Evolutionary conservation across 1,140 invertebrate genomes (phyloP), one percentile per base, ranked within the genome.

Genomic region (Leptinotarsa lineolata): DNA sequence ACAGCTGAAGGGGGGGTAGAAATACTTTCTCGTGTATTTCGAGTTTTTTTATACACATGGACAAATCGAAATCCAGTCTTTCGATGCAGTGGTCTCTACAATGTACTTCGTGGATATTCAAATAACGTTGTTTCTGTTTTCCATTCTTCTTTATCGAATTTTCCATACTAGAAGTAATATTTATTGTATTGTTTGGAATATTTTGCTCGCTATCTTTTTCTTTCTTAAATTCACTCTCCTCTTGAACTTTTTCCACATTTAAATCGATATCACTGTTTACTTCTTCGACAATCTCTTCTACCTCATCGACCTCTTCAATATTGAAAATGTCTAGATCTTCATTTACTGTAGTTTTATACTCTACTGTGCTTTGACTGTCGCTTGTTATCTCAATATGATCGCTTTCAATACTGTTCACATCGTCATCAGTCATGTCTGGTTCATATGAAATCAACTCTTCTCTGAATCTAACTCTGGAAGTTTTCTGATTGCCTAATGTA

Each of bases 61-160:
- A 78, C 68, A 83, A 72, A 54, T 78, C 69, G 4, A 72, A 69
- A 54, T 84, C 83, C 39, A 84, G 44, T 70, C 73, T 78, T 60
- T 84, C 82, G 46, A 84, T 81, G 61, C 83, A 84, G 67, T 84
- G 83, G 21, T 77, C 70, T 70, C 79, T 83, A 65, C 83, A 84
- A 68, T 83, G 72, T n/a, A 84, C 77, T 71, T 74, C 72, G 16
- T 46, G 20, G 30, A 44, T 18, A 21, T 46, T 70, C 12, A 2
- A 16, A 46, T 8, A 45, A 20, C 20, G 30, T 39, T 39, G 30
- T 11, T 18, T 70, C 13, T 59, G 22, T 4, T n/a, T 18, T 1
- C 54, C 58, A 54, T 66, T 70, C 72, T 68, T 72, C 46, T 54
- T 64, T 72, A 72, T 77, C 16, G 58, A 13, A 20, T 11, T 15